Evolutionary conservation across 2,113 vertebrate species (phyloP).

Genomic region (Myocastor coypus): DNA sequence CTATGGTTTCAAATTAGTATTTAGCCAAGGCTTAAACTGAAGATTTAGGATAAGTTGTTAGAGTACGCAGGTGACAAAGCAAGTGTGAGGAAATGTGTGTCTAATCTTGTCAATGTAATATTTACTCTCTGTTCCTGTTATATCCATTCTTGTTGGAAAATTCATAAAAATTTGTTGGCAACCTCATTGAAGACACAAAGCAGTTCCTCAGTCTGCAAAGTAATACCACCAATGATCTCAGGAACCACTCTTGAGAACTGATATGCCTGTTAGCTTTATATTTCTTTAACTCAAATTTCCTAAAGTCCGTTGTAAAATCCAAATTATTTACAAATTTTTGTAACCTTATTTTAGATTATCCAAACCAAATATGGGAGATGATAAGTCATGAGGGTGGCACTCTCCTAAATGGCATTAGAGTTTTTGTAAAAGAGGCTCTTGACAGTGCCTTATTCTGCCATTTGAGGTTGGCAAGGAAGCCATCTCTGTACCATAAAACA

Average conservation of each 20-base stretch:
- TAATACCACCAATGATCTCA: not conserved
- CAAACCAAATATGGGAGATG: not conserved
- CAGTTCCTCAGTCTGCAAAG: slow-evolving; percentile 50
- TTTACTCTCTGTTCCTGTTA: slow-evolving; percentile 56
- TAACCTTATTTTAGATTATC: slow-evolving; percentile 40
- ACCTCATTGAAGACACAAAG: slow-evolving; percentile 20
- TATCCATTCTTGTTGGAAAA: slow-evolving; percentile 58
- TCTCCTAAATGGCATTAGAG: not conserved
- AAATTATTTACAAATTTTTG: slow-evolving; percentile 34
- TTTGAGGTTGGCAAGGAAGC: not conserved
- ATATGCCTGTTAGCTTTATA: not conserved
- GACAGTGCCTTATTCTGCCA: not conserved
- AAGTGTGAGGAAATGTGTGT: slow-evolving; percentile 54
- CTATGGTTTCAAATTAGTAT: not conserved
- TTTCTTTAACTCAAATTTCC: not conserved
- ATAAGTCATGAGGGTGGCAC: not conserved
- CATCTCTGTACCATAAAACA: not conserved
- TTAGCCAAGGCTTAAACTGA: not conserved
- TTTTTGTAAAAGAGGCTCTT: not conserved
- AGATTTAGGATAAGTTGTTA: not conserved
- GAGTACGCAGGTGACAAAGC: no score
- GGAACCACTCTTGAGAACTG: not conserved
- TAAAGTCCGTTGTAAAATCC: slow-evolving; percentile 20
- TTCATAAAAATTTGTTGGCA: slow-evolving; percentile 64
- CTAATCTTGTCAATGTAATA: slow-evolving; percentile 54